These are phyloP conservation scores for Actinia equina DNA, from an alignment of 64 coral and sea anemone species.

Conservation along the genomic window DNA sequence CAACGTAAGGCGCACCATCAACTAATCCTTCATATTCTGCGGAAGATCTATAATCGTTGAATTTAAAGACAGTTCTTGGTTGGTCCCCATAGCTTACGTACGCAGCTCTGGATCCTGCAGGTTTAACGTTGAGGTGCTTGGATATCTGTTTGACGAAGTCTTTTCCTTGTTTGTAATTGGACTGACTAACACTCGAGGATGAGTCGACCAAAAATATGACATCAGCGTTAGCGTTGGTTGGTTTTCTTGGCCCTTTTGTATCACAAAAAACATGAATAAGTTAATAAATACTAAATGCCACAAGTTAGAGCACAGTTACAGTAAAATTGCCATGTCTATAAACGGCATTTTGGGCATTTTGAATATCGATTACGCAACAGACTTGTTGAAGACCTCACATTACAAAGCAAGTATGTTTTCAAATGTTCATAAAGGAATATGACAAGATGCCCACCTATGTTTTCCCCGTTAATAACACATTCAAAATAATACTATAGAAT, in stretches of 20 bases:
- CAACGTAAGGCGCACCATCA: slow-evolving; percentile 21
- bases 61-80: slow-evolving; percentile 11
- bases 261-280: not conserved
- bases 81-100: slow-evolving; percentile 22
- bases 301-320: too few relatives aligned
- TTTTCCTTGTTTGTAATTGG: slow-evolving; percentile 25
- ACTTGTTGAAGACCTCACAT: too few relatives aligned
- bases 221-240: slow-evolving; percentile 28
- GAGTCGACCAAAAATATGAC: slow-evolving; percentile 53
- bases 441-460: too few relatives aligned
- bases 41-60: not conserved
- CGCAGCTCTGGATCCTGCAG: not conserved
- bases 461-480: too few relatives aligned
- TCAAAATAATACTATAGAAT: too few relatives aligned
- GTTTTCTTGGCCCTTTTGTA: not conserved
- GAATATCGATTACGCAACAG: too few relatives aligned
- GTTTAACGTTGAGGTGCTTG: slow-evolving; percentile 11
- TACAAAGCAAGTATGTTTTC: too few relatives aligned
- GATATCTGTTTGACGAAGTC: slow-evolving; percentile 33
- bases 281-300: too few relatives aligned
- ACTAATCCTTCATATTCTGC: slow-evolving; percentile 18
- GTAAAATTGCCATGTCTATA: too few relatives aligned
- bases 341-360: too few relatives aligned
- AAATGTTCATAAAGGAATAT: too few relatives aligned
- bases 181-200: slow-evolving; percentile 20